Evolutionary conservation across 1,140 invertebrate species (phyloP), one percentile per base, ranked within the genome.

Genomic region (Drosophila subpulchrella): DNA sequence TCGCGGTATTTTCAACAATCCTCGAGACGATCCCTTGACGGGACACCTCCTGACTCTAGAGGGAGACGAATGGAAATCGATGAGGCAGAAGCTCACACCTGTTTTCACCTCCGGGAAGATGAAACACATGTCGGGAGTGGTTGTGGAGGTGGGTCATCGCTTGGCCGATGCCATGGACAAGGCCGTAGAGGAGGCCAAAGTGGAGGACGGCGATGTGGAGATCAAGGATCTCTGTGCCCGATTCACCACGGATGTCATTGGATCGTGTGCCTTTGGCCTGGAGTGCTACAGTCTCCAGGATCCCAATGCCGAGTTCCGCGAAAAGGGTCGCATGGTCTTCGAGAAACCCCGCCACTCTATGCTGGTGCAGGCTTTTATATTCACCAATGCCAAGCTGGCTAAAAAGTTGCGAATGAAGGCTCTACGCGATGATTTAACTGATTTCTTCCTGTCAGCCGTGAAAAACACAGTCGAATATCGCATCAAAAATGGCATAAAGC

Each of bases 231-330:
- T 95, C 3, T 93, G 94, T 48, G 93, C 93, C 0, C 93, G 94
- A 50, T 95, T 94, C 72, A 94, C 94, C 0, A 95, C 95, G 42
- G 95, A 96, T 85, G 91, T 94, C 1, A 94, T 94, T 24, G 93
- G 93, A 0, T 93, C 89, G 8, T 93, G 92, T 60, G 94, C 92
- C 13, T 94, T 94, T 50, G 94, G 94, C 0, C 71, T 94, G 3
- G 92, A 94, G 13, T 92, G 93, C 27, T 92, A 94, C 53, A 91
- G 92, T 15, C 82, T 94, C 6, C 90, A 90, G 6, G 81, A 93
- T 59, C 91, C 92, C 1, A 71, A 93, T 41, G 92, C 93, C 0
- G 80, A 93, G 15, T 95, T 95, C 66, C 92, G 92, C 11, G 44
- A 60, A 6, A 91, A 90, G 11, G 93, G 84, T 8, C 65, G 74